A percentile compares a stretch with the other conserved stretches of the same genome.
phyloP scores from a whole-genome alignment of 2,113 vertebrate species.

The Eira barbara region DNA sequence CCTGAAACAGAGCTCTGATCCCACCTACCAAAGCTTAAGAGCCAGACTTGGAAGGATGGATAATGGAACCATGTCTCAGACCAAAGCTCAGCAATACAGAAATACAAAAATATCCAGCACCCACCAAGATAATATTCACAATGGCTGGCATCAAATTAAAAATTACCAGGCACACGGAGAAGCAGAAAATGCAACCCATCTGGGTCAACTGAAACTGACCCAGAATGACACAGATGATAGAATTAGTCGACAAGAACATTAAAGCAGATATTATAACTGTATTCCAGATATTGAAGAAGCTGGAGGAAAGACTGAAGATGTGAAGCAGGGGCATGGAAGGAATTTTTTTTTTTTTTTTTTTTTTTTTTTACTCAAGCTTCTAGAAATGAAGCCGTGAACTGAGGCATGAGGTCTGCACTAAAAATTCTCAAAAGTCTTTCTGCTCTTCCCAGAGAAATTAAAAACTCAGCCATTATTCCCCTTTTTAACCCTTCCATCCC shows the following conservation, averaged over 20 bases:
- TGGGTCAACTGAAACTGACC: not conserved
- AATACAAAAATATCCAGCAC: not conserved
- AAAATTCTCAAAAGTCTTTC: not conserved
- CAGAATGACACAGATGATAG: not conserved
- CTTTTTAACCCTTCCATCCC: not conserved
- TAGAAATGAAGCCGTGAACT: not conserved
- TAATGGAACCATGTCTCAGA: not conserved
- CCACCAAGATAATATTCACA: not conserved
- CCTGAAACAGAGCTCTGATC: not conserved
- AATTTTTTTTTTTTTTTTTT: not conserved
- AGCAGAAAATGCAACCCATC: not conserved
- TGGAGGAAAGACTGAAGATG: not conserved
- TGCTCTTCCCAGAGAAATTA: not conserved
- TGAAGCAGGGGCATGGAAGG: not conserved
- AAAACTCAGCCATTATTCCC: not conserved
- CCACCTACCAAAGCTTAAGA: not conserved
- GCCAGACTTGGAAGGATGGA: not conserved
- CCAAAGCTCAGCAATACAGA: not conserved
- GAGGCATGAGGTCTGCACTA: not conserved
- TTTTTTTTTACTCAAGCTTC: not conserved
- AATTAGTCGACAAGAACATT: not conserved
- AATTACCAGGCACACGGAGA: not conserved
- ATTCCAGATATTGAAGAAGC: not conserved
- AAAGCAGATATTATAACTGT: not conserved
- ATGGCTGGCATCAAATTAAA: not conserved